Base-by-base conservation (phyloP, 2,888 invertebrate species). In the Cheilosia vernalis region DNA sequence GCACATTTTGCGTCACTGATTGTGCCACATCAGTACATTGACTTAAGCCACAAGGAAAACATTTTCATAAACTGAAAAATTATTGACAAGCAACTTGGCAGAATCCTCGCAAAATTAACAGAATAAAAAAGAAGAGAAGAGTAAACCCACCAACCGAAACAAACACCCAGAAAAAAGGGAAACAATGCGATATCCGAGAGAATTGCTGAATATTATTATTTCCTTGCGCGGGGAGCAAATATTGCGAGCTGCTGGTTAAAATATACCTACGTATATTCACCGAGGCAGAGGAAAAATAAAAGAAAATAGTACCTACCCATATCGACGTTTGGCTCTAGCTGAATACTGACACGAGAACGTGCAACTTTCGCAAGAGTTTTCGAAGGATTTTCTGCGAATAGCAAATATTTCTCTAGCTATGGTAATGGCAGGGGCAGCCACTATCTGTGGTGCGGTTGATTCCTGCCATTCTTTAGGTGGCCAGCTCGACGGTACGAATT, bases 51-150 rank as follows among this genome's bases (percentile, higher is more conserved):
- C 56, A 70, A 70, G 70, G 70, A 78, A 70, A 78, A 78, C 74
- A 80, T 80, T 84, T 80, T 80, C 84, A 85, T 85, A 76, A 70
- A 80, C 66, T 76, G 76, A 72, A 80, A 85, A 85, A 79, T 85
- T 85, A 85, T 85, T 85, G 84, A 80, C 84, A 85, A 70, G 58
- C 76, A 70, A 74, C 67, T 69, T 64, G 67, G 67, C 58, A 73
- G 69, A 79, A 67, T 73, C 44, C 47, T 53, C 64, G 70, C 44
- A 76, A 81, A 80, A 79, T 66, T 40, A 37, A 66, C 17, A 37
- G 49, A 60, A 81, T 67, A 53, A 67, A 73, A 53, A 42, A 66
- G 67, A 60, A 40, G 21, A 69, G 5, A 30, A 7, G 27, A 27
- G 6, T 6, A 27, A 27, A 27, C 6, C 27, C 30, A 67, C 37